These are phyloP conservation scores for Tringa solitaria DNA, from an alignment of 2,113 vertebrate species.

Conservation along the genomic window DNA sequence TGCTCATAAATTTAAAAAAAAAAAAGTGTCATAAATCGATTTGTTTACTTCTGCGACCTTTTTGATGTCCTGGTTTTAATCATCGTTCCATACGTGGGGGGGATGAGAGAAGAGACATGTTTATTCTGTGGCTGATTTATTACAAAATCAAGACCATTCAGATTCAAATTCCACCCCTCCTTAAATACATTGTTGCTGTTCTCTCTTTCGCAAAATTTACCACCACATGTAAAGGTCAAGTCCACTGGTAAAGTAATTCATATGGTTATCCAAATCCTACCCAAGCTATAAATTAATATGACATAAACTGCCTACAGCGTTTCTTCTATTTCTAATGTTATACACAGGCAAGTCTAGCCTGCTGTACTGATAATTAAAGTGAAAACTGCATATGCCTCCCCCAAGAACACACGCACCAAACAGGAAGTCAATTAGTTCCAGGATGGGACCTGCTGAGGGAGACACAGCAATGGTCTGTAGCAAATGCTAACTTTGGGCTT, in stretches of 20 bases:
- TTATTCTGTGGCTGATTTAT: conserved; percentile 63
- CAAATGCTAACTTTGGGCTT: neutral
- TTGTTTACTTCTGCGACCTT: neutral
- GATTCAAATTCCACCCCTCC: conserved; percentile 39
- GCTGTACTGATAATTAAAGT: conserved; percentile 29
- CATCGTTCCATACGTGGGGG: neutral
- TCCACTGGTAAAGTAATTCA: conserved; percentile 61
- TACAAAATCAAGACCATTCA: conserved; percentile 57
- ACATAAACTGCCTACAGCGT: conserved; percentile 46
- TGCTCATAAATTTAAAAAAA: neutral
- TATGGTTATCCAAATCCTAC: conserved; percentile 39
- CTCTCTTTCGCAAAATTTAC: conserved; percentile 15
- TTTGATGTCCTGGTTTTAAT: conserved; percentile 49
- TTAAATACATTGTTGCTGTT: conserved; percentile 39
- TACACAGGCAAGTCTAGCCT: conserved; percentile 23
- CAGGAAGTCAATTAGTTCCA: neutral
- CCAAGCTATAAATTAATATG: conserved; percentile 56
- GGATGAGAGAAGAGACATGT: conserved; percentile 14
- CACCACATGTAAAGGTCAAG: conserved; percentile 57
- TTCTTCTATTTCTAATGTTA: conserved; percentile 46
- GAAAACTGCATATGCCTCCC: neutral
- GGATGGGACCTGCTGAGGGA: conserved; percentile 5
- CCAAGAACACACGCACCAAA: neutral
- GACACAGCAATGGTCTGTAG: neutral
- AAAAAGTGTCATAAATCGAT: conserved; percentile 5